Percentiles rank a stretch among this genome's conserved stretches.
Conservation (phyloP, 2,797 vertebrate genomes). For the Mormyrus hasselquistii region DNA sequence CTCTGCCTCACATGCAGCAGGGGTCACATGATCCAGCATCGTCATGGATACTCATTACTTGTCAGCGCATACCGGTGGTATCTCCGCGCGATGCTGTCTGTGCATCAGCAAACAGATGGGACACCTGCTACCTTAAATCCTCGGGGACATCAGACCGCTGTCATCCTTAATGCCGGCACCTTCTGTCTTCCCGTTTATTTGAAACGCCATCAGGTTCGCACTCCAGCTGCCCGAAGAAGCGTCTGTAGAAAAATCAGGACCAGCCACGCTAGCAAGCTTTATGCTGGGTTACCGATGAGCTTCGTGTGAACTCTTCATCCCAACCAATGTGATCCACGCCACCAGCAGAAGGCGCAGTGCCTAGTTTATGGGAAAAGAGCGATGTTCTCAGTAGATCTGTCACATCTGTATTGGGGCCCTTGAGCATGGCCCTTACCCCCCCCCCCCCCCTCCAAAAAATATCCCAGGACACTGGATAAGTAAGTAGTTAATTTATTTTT, state of each 20-base stretch:
- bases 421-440: neutral
- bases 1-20: neutral
- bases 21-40: neutral
- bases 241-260: neutral
- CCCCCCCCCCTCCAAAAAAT: neutral
- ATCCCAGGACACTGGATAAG: neutral
- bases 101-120: neutral
- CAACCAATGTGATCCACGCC: neutral
- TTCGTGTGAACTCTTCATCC: neutral
- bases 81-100: neutral
- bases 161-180: neutral
- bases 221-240: neutral
- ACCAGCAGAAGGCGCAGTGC: neutral
- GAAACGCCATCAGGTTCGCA: neutral
- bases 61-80: neutral
- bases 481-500: neutral
- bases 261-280: neutral
- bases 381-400: neutral
- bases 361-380: too few relatives aligned
- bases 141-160: neutral
- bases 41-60: neutral
- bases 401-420: neutral
- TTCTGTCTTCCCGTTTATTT: neutral
- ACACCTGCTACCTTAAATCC: constrained; percentile 2
- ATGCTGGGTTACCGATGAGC: neutral